Base-by-base conservation (phyloP, 2,888 invertebrate species). In the Penaeus monodon region DNA sequence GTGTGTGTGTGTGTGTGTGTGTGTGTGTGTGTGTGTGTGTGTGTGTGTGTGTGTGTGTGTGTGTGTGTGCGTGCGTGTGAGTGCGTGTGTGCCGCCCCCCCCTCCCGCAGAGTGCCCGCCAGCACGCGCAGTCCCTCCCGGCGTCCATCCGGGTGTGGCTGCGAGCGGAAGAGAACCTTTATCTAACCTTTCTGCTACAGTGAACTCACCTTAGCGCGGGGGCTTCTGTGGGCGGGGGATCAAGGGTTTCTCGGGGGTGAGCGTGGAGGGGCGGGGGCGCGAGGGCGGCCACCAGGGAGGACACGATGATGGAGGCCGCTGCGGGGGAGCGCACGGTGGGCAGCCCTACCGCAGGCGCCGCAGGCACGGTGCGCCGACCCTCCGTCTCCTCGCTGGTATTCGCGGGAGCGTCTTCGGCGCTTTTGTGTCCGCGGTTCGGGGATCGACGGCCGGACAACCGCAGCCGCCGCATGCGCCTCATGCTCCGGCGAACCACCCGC, bases 391-490 rank as follows among this genome's bases (percentile, higher is more conserved):
- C 57, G 57, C 57, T 57, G 57, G 57, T 57, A 57, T 20, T 57
- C 14, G 57, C 57, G 17, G 57, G 57, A 14, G 57, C 57, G 57
- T 70, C 79, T 27, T 79, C 33, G 10, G 12, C 24, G 33, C n/a
- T 65, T n/a, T 44, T 20, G 22, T 57, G 57, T 27, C 44, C 73
- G 20, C 82, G 65, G 24, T 29, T 38, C 8, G 57, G 63, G 49
- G 68, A 27, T 12, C 79, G 66, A 27, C 80, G 66, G 6, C 88
- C 88, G 12, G 88, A 88, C n/a, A 88, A 76, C n/a, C 88, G 57
- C n/a, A 88, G 49, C 33, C 85, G 85, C 49, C 73, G 65, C 88
- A 88, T 88, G 49, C 82, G 81, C n/a, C 88, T 57, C 88, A 88
- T 88, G 63, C 88, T 88, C 14, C 85, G 68, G 38, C 88, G 76